Percentiles rank a stretch among this genome's conserved stretches.
phyloP scores from a whole-genome alignment of 2,797 vertebrate species.

The Poeciliopsis infans region DNA sequence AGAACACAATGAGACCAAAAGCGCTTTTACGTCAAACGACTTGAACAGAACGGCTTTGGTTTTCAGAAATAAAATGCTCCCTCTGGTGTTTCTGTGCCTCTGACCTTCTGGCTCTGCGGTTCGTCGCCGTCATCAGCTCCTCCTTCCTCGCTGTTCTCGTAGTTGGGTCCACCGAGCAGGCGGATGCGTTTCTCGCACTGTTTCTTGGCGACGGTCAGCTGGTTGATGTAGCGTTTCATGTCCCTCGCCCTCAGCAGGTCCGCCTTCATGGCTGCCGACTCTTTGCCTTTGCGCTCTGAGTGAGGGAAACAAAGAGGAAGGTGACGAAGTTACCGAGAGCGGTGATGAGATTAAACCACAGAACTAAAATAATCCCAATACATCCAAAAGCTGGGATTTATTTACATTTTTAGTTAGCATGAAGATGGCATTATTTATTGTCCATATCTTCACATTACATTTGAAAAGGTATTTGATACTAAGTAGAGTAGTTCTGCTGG shows the following conservation, averaged over 20 bases:
- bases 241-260: constrained; percentile 95
- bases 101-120: constrained; percentile 91
- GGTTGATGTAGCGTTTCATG: constrained; percentile 99
- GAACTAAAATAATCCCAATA: not conserved
- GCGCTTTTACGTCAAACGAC: not conserved
- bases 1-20: not conserved
- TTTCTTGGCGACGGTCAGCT: constrained; percentile 97
- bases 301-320: not conserved
- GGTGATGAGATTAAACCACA: not conserved
- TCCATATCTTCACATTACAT: not conserved
- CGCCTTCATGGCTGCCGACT: constrained; percentile 96
- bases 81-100: not conserved
- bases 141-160: constrained; percentile 84
- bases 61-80: too few relatives aligned
- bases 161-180: constrained; percentile 91
- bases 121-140: constrained; percentile 86
- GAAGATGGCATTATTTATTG: not conserved
- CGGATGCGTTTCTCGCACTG: constrained; percentile 97
- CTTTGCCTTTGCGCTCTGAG: constrained; percentile 91
- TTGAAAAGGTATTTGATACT: not conserved
- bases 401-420: not conserved
- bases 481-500: not conserved
- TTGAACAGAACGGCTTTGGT: too few relatives aligned
- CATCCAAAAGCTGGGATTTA: not conserved
- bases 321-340: too few relatives aligned